Evolutionary conservation across 2,797 vertebrate genomes (phyloP).

Genomic region (Rhincodon typus): DNA sequence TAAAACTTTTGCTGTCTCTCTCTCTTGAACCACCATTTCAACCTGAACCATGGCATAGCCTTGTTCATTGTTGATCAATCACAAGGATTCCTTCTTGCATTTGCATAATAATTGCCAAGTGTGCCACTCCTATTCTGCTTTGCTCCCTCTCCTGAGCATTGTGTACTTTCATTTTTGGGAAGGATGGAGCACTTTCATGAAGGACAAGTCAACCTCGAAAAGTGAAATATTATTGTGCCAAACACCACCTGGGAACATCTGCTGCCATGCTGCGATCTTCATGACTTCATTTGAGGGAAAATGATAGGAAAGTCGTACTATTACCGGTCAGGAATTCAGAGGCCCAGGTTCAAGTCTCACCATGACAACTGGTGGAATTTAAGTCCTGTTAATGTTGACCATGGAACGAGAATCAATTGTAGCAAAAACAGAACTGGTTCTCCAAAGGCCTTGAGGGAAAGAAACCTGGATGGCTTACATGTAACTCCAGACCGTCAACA

Average conservation of each 20-base stretch:
- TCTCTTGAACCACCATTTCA: not conserved
- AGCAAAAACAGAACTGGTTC: too few relatives aligned
- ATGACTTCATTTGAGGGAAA: not conserved
- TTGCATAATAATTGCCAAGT: not conserved
- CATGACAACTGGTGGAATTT: too few relatives aligned
- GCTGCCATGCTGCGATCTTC: not conserved
- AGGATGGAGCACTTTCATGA: too few relatives aligned
- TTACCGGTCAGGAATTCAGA: too few relatives aligned
- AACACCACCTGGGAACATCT: not conserved
- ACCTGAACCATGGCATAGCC: not conserved
- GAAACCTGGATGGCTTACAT: too few relatives aligned
- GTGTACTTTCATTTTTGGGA: not conserved
- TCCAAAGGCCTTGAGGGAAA: too few relatives aligned
- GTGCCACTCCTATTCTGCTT: not conserved
- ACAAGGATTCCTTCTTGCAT: not conserved
- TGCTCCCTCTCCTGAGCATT: not conserved
- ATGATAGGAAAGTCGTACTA: too few relatives aligned
- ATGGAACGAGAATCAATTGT: too few relatives aligned
- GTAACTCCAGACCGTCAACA: too few relatives aligned
- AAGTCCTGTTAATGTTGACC: too few relatives aligned
- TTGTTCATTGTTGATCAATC: not conserved
- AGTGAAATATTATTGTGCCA: not conserved
- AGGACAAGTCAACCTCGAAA: not conserved
- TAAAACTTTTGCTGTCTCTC: not conserved
- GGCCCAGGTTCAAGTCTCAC: too few relatives aligned